Evolutionary conservation across 1,140 invertebrate genomes (phyloP).

Genomic region (Magallana gigas): DNA sequence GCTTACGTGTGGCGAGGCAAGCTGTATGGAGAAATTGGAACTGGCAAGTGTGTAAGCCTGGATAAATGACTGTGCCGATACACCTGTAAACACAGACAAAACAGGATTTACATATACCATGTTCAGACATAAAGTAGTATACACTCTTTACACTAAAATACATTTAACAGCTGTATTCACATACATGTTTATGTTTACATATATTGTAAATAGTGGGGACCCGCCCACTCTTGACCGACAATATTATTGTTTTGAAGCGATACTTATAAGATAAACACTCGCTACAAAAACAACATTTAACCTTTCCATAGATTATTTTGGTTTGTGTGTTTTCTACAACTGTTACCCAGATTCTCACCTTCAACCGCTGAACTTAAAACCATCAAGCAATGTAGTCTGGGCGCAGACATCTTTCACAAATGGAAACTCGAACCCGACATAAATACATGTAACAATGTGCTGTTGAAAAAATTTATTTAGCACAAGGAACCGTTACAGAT

Average conservation of each 20-base stretch:
- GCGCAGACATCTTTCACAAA: slow-evolving; percentile 60
- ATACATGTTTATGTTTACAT: no score
- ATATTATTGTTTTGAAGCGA: no score
- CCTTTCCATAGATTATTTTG: neutral
- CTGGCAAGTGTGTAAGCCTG: slow-evolving; percentile 78
- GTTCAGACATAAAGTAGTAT: neutral
- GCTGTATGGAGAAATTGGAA: slow-evolving; percentile 78
- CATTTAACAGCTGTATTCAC: neutral
- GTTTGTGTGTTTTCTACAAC: neutral
- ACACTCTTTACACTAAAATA: no score
- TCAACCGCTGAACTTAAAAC: slow-evolving; percentile 60
- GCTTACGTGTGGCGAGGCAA: slow-evolving; percentile 79
- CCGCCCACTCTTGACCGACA: no score
- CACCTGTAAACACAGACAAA: slow-evolving; percentile 74
- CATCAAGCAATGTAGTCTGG: slow-evolving; percentile 61
- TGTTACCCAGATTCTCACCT: slow-evolving; percentile 32
- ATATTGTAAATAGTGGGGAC: no score
- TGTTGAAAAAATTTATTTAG: no score
- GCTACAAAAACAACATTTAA: neutral
- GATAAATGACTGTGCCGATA: slow-evolving; percentile 79
- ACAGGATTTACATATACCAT: slow-evolving; percentile 4
- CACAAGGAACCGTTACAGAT: no score
- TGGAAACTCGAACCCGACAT: neutral
- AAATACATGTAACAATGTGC: no score
- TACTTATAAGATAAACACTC: no score